Evolutionary conservation across 2,113 vertebrate species (phyloP).

Genomic region (Haliaeetus leucogaster): DNA sequence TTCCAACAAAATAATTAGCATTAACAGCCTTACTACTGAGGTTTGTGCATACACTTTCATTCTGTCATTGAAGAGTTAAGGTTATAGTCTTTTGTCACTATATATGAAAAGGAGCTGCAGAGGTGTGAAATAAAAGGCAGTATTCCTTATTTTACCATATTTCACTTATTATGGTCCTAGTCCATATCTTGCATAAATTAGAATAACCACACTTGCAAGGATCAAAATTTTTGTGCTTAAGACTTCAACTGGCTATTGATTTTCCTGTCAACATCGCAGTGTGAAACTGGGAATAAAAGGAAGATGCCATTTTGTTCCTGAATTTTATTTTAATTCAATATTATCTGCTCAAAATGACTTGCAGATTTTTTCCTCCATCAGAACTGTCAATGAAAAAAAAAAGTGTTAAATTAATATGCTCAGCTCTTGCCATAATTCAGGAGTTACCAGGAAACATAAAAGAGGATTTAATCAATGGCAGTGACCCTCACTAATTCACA

Average conservation of each 20-base stretch:
- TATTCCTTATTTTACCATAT: not conserved
- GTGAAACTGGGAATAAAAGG: not conserved
- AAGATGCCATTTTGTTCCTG: not conserved
- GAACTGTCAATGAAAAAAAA: not conserved
- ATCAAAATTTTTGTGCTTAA: not conserved
- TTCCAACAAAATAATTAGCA: not conserved
- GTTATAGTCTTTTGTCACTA: not conserved
- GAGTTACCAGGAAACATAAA: constrained; percentile 59
- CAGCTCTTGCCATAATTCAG: constrained; percentile 37
- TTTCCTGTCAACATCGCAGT: not conserved
- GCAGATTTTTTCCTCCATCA: constrained; percentile 13
- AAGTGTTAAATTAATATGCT: constrained; percentile 45
- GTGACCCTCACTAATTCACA: constrained; percentile 56
- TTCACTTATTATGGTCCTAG: not conserved
- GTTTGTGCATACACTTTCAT: not conserved
- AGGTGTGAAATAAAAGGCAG: not conserved
- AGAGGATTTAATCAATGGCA: constrained; percentile 56
- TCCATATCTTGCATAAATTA: not conserved
- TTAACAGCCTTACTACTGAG: not conserved
- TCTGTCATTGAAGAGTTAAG: not conserved
- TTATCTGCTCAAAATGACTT: constrained; percentile 35
- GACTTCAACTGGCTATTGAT: not conserved
- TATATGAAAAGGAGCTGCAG: not conserved
- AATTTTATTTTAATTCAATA: constrained; percentile 2
- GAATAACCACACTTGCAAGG: not conserved